These are phyloP conservation scores for Mionectes olivaceus DNA, from an alignment of 2,797 vertebrate genomes.

Conservation along the genomic window DNA sequence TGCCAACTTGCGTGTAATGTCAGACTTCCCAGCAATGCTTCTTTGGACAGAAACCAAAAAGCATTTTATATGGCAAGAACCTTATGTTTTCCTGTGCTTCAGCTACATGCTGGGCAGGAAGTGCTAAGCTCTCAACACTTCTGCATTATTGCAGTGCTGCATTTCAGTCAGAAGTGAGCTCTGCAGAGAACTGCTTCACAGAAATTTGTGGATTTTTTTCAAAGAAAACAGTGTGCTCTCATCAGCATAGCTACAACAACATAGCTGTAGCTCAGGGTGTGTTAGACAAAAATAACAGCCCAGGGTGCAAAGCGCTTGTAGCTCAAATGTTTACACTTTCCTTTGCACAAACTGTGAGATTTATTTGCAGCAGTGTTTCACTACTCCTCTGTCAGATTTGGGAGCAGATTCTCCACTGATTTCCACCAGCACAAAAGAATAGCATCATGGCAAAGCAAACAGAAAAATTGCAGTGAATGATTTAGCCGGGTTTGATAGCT, in stretches of 20 bases:
- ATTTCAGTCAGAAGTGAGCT: not conserved
- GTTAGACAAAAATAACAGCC: not conserved
- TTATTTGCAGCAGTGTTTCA: not conserved
- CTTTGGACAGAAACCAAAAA: conserved; percentile 34
- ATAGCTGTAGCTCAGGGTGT: not conserved
- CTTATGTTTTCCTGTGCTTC: not conserved
- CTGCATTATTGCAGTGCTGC: not conserved
- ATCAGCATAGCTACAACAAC: not conserved
- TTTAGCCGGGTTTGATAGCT: not conserved
- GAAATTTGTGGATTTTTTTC: not conserved
- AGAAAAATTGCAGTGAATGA: not conserved
- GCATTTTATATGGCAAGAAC: conserved; percentile 21
- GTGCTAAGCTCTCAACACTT: not conserved
- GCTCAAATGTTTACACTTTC: not conserved
- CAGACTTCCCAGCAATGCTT: conserved; percentile 48
- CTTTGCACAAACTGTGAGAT: not conserved
- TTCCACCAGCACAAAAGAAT: not conserved
- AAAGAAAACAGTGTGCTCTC: not conserved
- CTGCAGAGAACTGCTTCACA: not conserved
- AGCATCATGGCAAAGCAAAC: not conserved
- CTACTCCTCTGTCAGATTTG: not conserved
- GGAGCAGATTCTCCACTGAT: not conserved
- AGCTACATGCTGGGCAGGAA: not conserved
- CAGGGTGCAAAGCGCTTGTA: not conserved
- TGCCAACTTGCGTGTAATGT: conserved; percentile 42